Base-by-base conservation (phyloP, 2,797 vertebrate genomes). In the Argya squamiceps region DNA sequence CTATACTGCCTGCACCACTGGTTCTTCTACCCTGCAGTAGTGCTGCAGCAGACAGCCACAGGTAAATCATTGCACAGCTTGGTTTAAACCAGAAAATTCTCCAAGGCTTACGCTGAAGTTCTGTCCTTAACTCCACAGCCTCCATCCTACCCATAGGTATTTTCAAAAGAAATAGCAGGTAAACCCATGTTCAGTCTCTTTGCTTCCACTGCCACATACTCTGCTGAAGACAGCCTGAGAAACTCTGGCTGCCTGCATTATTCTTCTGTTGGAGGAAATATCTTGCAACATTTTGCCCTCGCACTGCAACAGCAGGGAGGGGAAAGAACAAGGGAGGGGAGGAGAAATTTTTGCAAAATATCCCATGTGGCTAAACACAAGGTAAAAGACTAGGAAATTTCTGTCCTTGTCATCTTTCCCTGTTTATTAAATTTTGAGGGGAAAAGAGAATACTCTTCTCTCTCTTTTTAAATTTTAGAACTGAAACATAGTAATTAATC, bases 261-360 rank as follows among this genome's bases (percentile, higher is more conserved):
- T 12, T 58, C 43, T 89, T 26, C 30, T 24, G 8, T 10, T 69
- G 27, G 52, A 88, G 26, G 15, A 59, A 64, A 47, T 1, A 1
- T 12, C 60, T 27, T 39, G 58, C 32, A 80, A 43, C 0, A 0
- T 1, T 1, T 14, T 56, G 26, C 22, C 53, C 32, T 53, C 0
- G 0, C 46, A 21, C 8, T 43, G 39, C 0, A 0, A 80, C 41
- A 88, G 24, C 12, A 32, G 20, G 12, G 18, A 69, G 0, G 0
- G 11, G 32, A 10, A 16, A 70, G 16, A 63, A 70, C 5, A 37
- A 76, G 9, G 7, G 15, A 79, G 3, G 27, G 17, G 6, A 49
- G 16, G 7, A n/a, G 15, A 9, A 32, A 7, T 5, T 50, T 78
- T 78, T 44, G 39, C 32, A 43, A 77, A 82, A 89, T 29, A 65